Base-by-base conservation (phyloP, 2,797 vertebrate species). In the Hylomyscus alleni region DNA sequence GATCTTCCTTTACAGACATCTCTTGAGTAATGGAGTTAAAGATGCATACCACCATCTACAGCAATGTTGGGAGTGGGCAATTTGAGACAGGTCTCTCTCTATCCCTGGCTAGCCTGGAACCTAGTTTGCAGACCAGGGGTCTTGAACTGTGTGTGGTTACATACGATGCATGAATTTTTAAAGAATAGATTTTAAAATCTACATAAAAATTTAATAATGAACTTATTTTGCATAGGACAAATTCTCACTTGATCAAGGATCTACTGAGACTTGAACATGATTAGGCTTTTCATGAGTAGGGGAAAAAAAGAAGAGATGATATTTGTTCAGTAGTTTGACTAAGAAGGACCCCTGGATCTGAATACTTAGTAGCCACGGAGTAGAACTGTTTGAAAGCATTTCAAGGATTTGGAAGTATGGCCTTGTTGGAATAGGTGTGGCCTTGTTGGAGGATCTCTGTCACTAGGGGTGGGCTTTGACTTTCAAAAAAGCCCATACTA, bases 161-260 rank as follows among this genome's bases (percentile, higher is more conserved):
- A 54, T 44, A 44, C 3, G 44, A n/a, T 62, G 26, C 50, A 22
- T 67, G 19, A 50, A 24, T 20, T 54, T 80, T 24, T 24, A 56
- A 85, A 67, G 19, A 60, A 60, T 26, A 44, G 9, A 65, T 47
- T 83, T 20, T 15, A 58, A 82, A 80, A 65, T 65, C 29, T 65
- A 20, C 37, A 62, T 83, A 44, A 31, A 58, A 60, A 17, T 11
- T 58, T 58, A 56, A 58, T 58, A 82, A 22, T 54, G 20, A 81
- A 82, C 81, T 84, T 67, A 85, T 85, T 93, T 89, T 91, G 56
- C 3, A 24, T 89, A 73, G 56, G 91, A 72, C 72, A 19, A 85
- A 11, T 95, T 93, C 34, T 89, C 26, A 56, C 34, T 92, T 90
- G 31, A 58, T 89, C 19, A 65, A 47, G 20, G 82, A 34, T 82